Percentiles rank a stretch among this genome's conserved stretches.
Conservation (phyloP, 2,113 vertebrate genomes). For the Toxotes chatareus region DNA sequence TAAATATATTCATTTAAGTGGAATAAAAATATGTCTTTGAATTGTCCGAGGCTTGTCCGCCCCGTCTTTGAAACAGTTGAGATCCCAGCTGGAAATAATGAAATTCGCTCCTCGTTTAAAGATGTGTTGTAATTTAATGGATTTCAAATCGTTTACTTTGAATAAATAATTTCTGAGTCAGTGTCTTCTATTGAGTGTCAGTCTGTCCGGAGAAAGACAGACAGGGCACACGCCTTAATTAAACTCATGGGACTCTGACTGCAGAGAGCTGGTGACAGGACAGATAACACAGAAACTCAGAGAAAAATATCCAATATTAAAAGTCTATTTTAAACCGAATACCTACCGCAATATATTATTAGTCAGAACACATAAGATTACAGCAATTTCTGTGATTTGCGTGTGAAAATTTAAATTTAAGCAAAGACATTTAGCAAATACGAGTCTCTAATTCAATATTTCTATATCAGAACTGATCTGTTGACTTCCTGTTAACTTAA, state of each 20-base stretch:
- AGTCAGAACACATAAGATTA: background rate
- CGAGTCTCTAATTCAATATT: background rate
- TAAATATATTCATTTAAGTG: background rate
- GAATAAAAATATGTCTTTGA: background rate
- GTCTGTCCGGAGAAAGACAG: background rate
- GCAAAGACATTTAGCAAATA: background rate
- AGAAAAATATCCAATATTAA: background rate
- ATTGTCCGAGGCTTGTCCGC: background rate
- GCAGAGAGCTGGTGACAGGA: constrained; percentile 22
- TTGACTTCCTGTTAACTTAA: background rate
- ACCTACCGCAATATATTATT: background rate
- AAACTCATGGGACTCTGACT: constrained; percentile 78
- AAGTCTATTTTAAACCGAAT: background rate
- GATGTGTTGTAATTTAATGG: background rate
- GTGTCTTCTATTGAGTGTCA: background rate
- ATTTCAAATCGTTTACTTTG: background rate
- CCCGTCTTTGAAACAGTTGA: too few species aligned
- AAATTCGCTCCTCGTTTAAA: background rate
- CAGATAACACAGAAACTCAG: background rate
- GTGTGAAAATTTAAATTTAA: background rate
- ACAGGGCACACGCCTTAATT: constrained; percentile 64
- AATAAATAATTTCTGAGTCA: background rate
- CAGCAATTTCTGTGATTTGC: background rate
- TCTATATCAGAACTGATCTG: background rate
- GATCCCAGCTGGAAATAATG: too few species aligned